phyloP scores from a whole-genome alignment of 2,888 invertebrate genomes.

The Timema cristinae region DNA sequence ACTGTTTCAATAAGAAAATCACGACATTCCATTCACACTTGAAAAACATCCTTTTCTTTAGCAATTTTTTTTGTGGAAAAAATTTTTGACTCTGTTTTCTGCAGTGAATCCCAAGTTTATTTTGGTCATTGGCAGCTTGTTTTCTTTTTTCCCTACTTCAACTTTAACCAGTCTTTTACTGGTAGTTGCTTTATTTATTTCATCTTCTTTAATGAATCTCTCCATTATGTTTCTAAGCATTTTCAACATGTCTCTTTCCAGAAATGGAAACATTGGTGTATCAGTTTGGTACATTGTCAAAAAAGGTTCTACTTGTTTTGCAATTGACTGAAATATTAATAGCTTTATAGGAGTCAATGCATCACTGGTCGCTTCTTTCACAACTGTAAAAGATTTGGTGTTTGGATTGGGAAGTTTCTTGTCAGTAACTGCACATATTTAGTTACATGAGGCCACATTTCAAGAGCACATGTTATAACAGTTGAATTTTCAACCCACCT shows the following conservation, averaged over 20 bases:
- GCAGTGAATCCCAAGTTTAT: not conserved
- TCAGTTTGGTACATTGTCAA: not conserved
- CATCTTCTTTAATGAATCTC: conserved; percentile 7
- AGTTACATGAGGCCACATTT: not conserved
- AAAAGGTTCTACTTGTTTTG: too few relatives aligned
- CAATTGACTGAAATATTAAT: too few relatives aligned
- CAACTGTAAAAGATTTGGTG: not conserved
- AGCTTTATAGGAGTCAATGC: too few relatives aligned
- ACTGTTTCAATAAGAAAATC: conserved; percentile 12
- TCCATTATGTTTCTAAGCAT: conserved; percentile 10
- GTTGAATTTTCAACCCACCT: too few relatives aligned
- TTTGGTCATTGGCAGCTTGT: not conserved
- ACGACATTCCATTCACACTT: not conserved
- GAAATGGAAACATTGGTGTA: not conserved
- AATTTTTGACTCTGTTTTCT: conserved; percentile 7
- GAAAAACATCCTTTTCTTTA: not conserved
- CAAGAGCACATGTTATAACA: not conserved
- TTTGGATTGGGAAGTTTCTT: too few relatives aligned
- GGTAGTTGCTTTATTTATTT: not conserved
- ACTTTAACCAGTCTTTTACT: not conserved
- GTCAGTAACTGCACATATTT: conserved; percentile 1
- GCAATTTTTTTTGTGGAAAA: not conserved
- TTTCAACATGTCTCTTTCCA: not conserved
- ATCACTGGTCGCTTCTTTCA: not conserved
- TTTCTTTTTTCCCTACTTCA: not conserved